Evolutionary conservation across 2,113 vertebrate species (phyloP).

Genomic region (Isichthys henryi): DNA sequence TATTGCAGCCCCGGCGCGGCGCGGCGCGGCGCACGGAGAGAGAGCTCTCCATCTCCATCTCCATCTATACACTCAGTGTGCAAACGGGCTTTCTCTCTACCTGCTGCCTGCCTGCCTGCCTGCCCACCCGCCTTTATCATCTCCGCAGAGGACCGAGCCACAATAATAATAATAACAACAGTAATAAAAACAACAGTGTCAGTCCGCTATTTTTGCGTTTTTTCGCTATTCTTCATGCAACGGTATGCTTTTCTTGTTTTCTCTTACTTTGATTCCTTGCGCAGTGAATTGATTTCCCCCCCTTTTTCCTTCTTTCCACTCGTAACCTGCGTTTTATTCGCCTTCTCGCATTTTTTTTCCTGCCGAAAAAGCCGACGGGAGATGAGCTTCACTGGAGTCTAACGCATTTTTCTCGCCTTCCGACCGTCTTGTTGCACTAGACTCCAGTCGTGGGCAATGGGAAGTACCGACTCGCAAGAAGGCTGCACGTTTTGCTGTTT

Average conservation of each 20-base stretch:
- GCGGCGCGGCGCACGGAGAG: conserved; percentile 48
- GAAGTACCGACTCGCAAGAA: conserved; percentile 75
- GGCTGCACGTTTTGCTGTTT: conserved; percentile 61
- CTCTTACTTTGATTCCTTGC: conserved; percentile 15
- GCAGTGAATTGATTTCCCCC: conserved; percentile 32
- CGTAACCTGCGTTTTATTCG: conserved; percentile 50
- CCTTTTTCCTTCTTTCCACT: conserved; percentile 43
- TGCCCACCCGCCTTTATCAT: conserved; percentile 35
- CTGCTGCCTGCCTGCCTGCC: conserved; percentile 38
- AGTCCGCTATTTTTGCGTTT: conserved; percentile 44
- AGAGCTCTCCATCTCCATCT: conserved; percentile 45
- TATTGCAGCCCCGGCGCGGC: conserved; percentile 66
- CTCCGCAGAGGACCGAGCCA: conserved; percentile 45
- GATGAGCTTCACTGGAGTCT: conserved; percentile 63
- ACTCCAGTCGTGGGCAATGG: conserved; percentile 81
- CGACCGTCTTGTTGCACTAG: conserved; percentile 74
- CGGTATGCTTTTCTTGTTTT: conserved; percentile 12
- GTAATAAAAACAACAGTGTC: conserved; percentile 18
- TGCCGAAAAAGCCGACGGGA: conserved; percentile 54
- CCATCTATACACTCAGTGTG: conserved; percentile 60
- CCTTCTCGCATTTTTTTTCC: conserved; percentile 42
- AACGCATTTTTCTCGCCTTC: conserved; percentile 57
- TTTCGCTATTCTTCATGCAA: conserved; percentile 26
- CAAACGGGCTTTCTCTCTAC: conserved; percentile 39
- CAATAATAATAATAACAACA: background rate